Evolutionary conservation across 2,888 invertebrate genomes (phyloP), one percentile per base, ranked within the genome.

Genomic region (Lepidochitona cinerea): DNA sequence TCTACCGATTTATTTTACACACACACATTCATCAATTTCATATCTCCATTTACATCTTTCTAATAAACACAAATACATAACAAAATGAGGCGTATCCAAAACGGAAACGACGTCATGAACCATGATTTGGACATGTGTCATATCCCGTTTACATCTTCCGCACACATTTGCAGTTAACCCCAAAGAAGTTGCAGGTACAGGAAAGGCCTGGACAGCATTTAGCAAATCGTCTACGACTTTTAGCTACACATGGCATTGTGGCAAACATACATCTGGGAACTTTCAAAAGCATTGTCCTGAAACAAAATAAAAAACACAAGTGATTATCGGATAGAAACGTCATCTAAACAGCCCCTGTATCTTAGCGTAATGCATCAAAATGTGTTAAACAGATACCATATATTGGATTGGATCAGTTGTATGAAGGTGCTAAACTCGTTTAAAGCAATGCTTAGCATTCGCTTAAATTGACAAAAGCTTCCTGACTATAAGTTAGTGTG

Each of bases 211-310:
- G 36, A 14, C 66, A 66, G 35, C 66, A 66, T 35, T 37, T 35
- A 26, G 66, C 66, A 26, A 66, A 66, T 2, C 66, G 33, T 37
- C 66, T 18, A 12, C 37, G 18, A 26, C 37, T 37, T 35, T 66
- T 66, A 4, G 66, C n/a, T 36, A 66, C 29, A 66, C 66, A 66
- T 35, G 66, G 66, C 66, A 66, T 66, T 3, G 35, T 37, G 36
- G 4, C 23, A 37, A 35, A 37, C 66, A 66, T 66, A 66, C 66
- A 66, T 26, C 6, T 37, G 33, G 66, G 66, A 14, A 66, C 35
- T 66, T 59, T 59, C 59, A 59, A 29, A 29, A 59, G 59, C 59
- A 59, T 59, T 29, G 23, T 32, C 59, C 59, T 59, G 59, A 29
- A 59, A 59, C 32, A 23, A 26, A 59, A 59, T 18, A 26, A 4